Base-by-base conservation (phyloP, 2,888 invertebrate genomes). In the Cecidostiba fungosa region DNA sequence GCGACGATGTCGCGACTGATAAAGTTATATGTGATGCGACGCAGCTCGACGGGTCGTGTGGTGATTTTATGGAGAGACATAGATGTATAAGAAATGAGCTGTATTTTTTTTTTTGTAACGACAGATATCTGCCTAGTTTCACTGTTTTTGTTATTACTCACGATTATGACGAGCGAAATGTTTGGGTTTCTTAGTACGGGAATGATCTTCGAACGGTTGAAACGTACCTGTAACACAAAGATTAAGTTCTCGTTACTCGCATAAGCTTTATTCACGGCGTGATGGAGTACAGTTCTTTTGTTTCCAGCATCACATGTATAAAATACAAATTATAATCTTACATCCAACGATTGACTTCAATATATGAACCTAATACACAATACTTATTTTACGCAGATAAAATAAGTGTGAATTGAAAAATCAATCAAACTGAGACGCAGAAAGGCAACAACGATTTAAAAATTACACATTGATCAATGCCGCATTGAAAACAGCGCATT, bases 151-250 rank as follows among this genome's bases (percentile, higher is more conserved):
- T n/a, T 19, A 59, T 43, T 82, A 82, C 82, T 82, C 82, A 82
- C 82, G 82, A 82, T 74, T 82, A 47, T 32, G 69, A 29, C 16
- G 79, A 79, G 39, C 19, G 29, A 66, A 66, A 77, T 23, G 16
- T 66, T 77, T 62, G 47, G 23, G 29, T 69, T 69, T 79, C 70
- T 16, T 50, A 32, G n/a, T 54, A 32, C 32, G 69, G 32, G 59
- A 73, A 43, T 39, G 14, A 74, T 66, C 43, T 29, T 70, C 47
- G 54, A 32, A 32, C 26, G 47, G 54, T 32, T 54, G 54, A 82
- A 90, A 94, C 94, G 90, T 94, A 94, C 88, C 94, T 94, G 92
- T 94, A 92, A 90, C 94, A 94, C 89, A 94, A 94, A 87, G 94
- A 94, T 87, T 94, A 94, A 88, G 26, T 23, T n/a, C 12, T 32